A percentile compares a stretch with the other conserved stretches of the same genome.
phyloP scores from a whole-genome alignment of 2,113 vertebrate genomes.

The Sialia sialis region DNA sequence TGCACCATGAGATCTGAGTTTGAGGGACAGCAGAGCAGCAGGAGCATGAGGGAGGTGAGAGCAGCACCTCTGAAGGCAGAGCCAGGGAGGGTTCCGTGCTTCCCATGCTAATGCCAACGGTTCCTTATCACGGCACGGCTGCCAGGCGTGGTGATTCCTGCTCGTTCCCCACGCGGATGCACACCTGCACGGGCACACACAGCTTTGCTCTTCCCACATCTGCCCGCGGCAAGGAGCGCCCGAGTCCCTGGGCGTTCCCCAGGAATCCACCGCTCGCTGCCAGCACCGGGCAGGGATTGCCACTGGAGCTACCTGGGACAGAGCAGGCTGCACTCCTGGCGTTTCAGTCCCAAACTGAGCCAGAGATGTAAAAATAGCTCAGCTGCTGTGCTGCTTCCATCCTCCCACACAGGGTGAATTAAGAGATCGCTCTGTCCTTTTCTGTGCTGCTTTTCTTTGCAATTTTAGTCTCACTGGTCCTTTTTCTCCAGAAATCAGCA shows the following conservation, averaged over 20 bases:
- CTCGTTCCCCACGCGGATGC: not conserved
- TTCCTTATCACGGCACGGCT: slow-evolving; percentile 11
- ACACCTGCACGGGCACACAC: slow-evolving; percentile 14
- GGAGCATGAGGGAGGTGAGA: not conserved
- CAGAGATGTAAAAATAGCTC: rapidly evolving
- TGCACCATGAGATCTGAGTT: not conserved
- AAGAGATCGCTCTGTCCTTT: rapidly evolving
- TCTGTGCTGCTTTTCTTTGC: not conserved
- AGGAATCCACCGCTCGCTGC: not conserved
- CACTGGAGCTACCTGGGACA: not conserved
- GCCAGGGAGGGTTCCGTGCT: not conserved
- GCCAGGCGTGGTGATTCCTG: slow-evolving; percentile 25
- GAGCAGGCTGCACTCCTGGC: not conserved
- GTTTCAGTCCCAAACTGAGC: not conserved
- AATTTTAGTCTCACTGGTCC: not conserved
- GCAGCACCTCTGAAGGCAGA: not conserved
- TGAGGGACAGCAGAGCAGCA: not conserved
- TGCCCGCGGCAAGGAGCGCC: not conserved
- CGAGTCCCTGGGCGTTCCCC: not conserved
- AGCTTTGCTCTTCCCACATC: not conserved
- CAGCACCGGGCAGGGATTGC: not conserved
- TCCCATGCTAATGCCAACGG: slow-evolving; percentile 32
- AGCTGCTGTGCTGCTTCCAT: not conserved
- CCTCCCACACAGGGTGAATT: not conserved
- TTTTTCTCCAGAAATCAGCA: not conserved